Conservation (phyloP, 1,140 invertebrate genomes). For the Ostrea edulis region DNA sequence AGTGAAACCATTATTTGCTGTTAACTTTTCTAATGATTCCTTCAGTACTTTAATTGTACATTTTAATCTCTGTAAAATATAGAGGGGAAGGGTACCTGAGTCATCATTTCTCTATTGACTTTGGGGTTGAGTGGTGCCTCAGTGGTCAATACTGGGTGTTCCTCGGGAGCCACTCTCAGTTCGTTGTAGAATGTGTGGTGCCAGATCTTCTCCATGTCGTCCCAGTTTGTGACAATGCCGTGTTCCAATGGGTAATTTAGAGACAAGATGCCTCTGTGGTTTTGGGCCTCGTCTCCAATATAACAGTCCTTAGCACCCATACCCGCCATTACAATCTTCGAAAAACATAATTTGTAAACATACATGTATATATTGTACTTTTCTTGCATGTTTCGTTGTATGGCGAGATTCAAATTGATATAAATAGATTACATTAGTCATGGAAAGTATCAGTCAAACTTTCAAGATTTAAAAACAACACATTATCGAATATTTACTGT, state of each 20-base stretch:
- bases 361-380: too few relatives aligned
- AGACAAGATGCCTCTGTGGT: slow-evolving; percentile 84
- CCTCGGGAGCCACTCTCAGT: slow-evolving; percentile 94
- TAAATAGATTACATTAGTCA: too few relatives aligned
- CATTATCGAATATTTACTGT: too few relatives aligned
- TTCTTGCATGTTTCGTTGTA: not conserved
- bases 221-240: slow-evolving; percentile 81
- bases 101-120: slow-evolving; percentile 89
- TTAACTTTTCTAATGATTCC: too few relatives aligned
- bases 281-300: slow-evolving; percentile 82
- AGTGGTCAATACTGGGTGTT: slow-evolving; percentile 90
- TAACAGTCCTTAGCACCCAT: slow-evolving; percentile 81
- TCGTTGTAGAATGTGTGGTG: slow-evolving; percentile 87
- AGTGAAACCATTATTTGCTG: too few relatives aligned
- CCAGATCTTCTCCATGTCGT: slow-evolving; percentile 95
- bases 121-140: slow-evolving; percentile 76
- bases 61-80: not conserved
- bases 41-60: too few relatives aligned
- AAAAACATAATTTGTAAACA: not conserved
- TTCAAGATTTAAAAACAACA: too few relatives aligned
- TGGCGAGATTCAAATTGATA: not conserved
- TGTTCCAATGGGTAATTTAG: slow-evolving; percentile 81
- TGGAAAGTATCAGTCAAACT: too few relatives aligned
- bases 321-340: slow-evolving; percentile 77
- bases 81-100: slow-evolving; percentile 78